These are phyloP conservation scores for Diceros bicornis DNA, from an alignment of 2,797 vertebrate species.

Conservation along the genomic window DNA sequence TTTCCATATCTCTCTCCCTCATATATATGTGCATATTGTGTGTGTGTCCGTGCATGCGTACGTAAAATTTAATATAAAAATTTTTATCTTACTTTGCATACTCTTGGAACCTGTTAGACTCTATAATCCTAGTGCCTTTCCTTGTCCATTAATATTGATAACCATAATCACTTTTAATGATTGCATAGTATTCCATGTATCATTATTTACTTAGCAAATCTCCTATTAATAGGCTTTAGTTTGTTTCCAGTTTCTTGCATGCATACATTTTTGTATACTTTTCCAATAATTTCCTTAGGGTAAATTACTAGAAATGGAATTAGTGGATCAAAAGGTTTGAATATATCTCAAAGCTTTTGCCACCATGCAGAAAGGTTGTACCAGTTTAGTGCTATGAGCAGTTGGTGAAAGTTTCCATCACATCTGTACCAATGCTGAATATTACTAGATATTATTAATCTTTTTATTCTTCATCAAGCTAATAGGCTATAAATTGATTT, in stretches of 20 bases:
- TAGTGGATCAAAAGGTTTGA: background rate
- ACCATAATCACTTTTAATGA: slow-evolving; percentile 23
- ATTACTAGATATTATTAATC: background rate
- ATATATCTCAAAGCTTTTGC: background rate
- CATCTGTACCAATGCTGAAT: background rate
- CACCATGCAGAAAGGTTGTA: background rate
- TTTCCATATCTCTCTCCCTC: background rate
- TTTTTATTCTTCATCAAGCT: background rate
- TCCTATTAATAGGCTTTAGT: slow-evolving; percentile 29
- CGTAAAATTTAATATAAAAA: slow-evolving; percentile 19
- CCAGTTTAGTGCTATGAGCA: background rate
- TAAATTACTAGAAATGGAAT: slow-evolving; percentile 48
- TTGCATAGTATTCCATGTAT: background rate
- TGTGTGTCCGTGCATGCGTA: background rate
- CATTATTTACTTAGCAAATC: slow-evolving; percentile 32
- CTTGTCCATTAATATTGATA: background rate
- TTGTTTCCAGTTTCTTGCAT: slow-evolving; percentile 11
- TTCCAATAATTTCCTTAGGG: slow-evolving; percentile 12
- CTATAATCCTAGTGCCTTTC: background rate
- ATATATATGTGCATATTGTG: background rate
- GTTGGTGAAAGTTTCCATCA: background rate
- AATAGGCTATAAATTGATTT: background rate
- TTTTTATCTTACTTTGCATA: background rate
- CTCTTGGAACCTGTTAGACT: slow-evolving; percentile 12
- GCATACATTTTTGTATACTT: slow-evolving; percentile 27